phyloP scores from a whole-genome alignment of 2,888 invertebrate species.

The Poecilobothrus nobilitatus region DNA sequence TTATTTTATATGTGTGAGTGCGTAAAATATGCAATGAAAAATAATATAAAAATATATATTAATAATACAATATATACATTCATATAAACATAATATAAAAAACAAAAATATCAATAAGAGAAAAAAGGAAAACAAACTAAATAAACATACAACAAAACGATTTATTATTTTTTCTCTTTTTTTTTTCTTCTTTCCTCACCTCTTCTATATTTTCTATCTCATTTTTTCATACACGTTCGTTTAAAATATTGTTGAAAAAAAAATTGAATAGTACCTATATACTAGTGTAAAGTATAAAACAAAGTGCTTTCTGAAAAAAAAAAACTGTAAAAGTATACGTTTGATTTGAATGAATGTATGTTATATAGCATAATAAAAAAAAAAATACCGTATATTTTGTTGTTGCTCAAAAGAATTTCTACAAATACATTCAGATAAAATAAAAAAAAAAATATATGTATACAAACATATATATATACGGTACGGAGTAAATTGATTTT shows the following conservation, averaged over 20 bases:
- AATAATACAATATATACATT: too few relatives aligned
- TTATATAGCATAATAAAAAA: not conserved
- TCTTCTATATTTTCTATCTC: too few relatives aligned
- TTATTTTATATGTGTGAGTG: constrained; percentile 2
- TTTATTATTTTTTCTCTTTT: not conserved
- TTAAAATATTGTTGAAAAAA: too few relatives aligned
- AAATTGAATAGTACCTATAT: too few relatives aligned
- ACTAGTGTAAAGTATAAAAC: too few relatives aligned
- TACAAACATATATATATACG: too few relatives aligned
- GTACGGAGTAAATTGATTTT: constrained; percentile 1
- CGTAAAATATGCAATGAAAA: constrained; percentile 5
- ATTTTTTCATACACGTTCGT: too few relatives aligned
- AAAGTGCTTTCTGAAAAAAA: too few relatives aligned
- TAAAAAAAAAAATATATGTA: not conserved
- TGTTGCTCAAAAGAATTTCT: constrained; percentile 6
- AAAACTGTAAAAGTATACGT: not conserved
- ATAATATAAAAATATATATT: not conserved
- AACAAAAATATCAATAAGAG: not conserved
- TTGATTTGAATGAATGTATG: not conserved
- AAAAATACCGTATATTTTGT: not conserved
- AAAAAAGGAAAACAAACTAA: not conserved
- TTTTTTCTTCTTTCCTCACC: not conserved
- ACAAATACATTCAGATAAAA: not conserved
- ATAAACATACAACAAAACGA: too few relatives aligned
- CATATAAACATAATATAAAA: not conserved